phyloP scores from a whole-genome alignment of 1,140 invertebrate genomes.

The Zelostemma sp. region DNA sequence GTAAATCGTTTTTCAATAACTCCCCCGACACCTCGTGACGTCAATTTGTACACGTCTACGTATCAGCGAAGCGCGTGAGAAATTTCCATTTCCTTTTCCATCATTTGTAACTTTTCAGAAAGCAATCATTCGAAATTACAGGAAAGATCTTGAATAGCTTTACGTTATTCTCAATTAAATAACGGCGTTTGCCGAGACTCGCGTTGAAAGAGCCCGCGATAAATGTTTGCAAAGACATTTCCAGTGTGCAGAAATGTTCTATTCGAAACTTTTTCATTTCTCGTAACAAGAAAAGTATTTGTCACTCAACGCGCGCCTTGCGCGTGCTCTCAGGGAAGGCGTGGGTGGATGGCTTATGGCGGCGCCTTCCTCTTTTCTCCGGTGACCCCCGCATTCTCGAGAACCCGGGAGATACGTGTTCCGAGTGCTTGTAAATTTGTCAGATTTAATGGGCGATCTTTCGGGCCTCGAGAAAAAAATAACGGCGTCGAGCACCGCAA shows the following conservation, averaged over 20 bases:
- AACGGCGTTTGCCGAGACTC: background rate
- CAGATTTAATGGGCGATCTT: slow-evolving; percentile 52
- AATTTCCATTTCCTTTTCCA: background rate
- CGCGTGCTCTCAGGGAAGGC: slow-evolving; percentile 31
- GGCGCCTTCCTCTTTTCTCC: slow-evolving; percentile 16
- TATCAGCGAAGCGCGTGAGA: background rate
- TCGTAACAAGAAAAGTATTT: slow-evolving; percentile 37
- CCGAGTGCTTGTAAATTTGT: slow-evolving; percentile 52
- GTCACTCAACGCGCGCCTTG: slow-evolving; percentile 39
- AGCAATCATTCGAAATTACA: no score
- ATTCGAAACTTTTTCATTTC: slow-evolving; percentile 29
- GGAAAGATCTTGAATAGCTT: no score
- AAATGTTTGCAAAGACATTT: background rate
- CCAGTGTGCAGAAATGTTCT: background rate
- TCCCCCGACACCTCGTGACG: slow-evolving; percentile 1
- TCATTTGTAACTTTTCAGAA: slow-evolving; percentile 8
- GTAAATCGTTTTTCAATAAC: slow-evolving; percentile 23
- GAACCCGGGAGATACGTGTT: slow-evolving; percentile 38
- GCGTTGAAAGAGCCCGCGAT: background rate
- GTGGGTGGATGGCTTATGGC: slow-evolving; percentile 31
- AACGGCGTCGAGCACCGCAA: slow-evolving; percentile 3
- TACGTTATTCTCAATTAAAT: no score
- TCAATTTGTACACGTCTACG: slow-evolving; percentile 12
- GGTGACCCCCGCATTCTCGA: slow-evolving; percentile 25
- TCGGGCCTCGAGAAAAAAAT: slow-evolving; percentile 22